Base-by-base conservation (phyloP, 92 coral and sea anemone species). In the Montipora capitata region DNA sequence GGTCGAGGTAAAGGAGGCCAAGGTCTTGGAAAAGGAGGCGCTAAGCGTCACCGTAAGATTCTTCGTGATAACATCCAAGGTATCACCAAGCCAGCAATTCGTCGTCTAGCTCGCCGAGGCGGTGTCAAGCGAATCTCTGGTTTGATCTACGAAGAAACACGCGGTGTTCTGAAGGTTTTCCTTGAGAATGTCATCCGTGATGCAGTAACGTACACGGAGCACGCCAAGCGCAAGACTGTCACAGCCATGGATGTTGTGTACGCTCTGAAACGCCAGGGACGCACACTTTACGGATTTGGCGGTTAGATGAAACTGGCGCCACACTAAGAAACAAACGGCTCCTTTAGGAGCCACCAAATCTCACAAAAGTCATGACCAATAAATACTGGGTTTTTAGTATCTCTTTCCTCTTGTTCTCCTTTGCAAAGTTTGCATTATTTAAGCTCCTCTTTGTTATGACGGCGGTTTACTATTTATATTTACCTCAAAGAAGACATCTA, bases 121-220 rank as follows among this genome's bases (percentile, higher is more conserved):
- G 98, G 98, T 80, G 98, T 94, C 76, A 94, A 94, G 86, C 95
- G 98, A 77, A 94, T 92, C 93, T 94, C 98, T 57, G 98, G 98
- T 67, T 89, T 94, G 92, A 92, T 94, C 95, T 94, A 94, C 92
- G 98, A 94, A 73, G 99, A 96, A 93, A 96, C 99, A 73, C 99
- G 99, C 67, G 99, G 97, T 73, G 99, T 96, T 71, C 96, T 96
- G 72, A 96, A 94, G 78, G 98, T 96, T 70, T 96, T 96, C 98
- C 95, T 96, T 43, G 99, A 96, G 93, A 96, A 96, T 62, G 99
- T 96, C n/a, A 96, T 96, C 91, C 99, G 97, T 83, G 99, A 96
- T 92, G 99, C 99, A 80, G 97, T 96, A 66, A 96, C 99, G 62
- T 96, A 94, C 94, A 91, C 96, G 69, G 94, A 91, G 93, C 96